Percentiles rank a stretch among this genome's conserved stretches.
Evolutionary conservation across 1,140 invertebrate species (phyloP).

Genomic region (Drosophila nigromelanica): DNA sequence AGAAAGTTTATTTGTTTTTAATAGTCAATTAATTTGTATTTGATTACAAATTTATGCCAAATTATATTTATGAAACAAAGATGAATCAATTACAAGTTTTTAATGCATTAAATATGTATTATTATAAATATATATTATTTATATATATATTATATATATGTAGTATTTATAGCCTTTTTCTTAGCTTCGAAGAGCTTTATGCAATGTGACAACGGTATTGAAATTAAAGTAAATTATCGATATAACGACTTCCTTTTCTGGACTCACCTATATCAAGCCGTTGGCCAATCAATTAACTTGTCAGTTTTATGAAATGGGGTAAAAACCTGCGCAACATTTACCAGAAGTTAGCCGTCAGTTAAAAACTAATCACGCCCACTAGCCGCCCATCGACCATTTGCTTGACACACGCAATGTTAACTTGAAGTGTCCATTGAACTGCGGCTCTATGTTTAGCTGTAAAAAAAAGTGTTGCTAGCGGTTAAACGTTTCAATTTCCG

Average conservation of each 20-base stretch:
- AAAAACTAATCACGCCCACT: neutral
- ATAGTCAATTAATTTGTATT: no score
- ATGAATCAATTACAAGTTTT: no score
- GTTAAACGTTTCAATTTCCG: slow-evolving; percentile 32
- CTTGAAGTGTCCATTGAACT: neutral
- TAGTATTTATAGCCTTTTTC: no score
- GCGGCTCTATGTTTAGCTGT: neutral
- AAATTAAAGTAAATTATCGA: slow-evolving; percentile 3
- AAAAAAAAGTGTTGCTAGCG: slow-evolving; percentile 10
- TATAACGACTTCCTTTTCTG: neutral
- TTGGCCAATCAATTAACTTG: slow-evolving; percentile 60
- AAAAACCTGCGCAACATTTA: slow-evolving; percentile 3
- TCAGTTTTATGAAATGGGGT: slow-evolving; percentile 46
- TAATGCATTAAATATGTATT: no score
- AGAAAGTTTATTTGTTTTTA: no score
- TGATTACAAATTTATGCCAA: no score
- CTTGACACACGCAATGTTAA: slow-evolving; percentile 4
- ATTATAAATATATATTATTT: no score
- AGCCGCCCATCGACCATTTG: neutral
- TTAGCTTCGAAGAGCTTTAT: no score
- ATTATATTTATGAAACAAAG: no score
- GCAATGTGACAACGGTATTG: no score
- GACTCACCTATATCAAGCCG: neutral
- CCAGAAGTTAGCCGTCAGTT: slow-evolving; percentile 7
- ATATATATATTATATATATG: no score